Evolutionary conservation across 2,888 invertebrate genomes (phyloP), one percentile per base, ranked within the genome.

Genomic region (Dasysyrphus tricinctus): DNA sequence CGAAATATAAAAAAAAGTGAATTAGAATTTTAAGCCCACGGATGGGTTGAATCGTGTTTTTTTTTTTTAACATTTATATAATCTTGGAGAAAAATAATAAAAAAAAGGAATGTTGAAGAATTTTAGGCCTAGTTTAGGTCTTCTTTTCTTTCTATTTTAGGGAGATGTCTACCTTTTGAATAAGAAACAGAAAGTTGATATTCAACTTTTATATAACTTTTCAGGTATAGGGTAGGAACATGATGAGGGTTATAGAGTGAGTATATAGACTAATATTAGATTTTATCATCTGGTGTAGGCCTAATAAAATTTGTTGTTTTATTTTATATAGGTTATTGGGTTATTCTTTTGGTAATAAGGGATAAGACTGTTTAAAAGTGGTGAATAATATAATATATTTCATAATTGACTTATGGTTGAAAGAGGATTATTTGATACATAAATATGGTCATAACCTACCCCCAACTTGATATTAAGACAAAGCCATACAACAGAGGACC

Each of bases 181-280:
- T 63, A 74, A 47, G 85, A 85, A 85, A 85, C 72, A 54, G 85
- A 85, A 85, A 85, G 85, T 85, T 80, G 85, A 83, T 75, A 74
- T 77, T 85, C 85, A 77, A 77, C 77, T 80, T 73, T 73, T 51
- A 59, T 67, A 29, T 61, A 73, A 69, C 12, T 77, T 47, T 56
- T 57, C 5, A 56, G 37, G 32, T 84, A n/a, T 56, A 57, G 34
- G 16, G 57, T 37, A 47, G 7, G 12, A 54, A 14, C 12, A 24
- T 24, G 24, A 54, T 29, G 54, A 54, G 19, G 5, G n/a, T 7
- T 29, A 47, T 16, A 12, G 12, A n/a, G 11, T 12, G 1, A 24
- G 32, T 32, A 6, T 32, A 6, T 32, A 6, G 12, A 39, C 12
- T 39, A 14, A 24, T 47, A 65, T 47, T 47, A 34, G 65, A 65